phyloP scores from a whole-genome alignment of 2,888 invertebrate genomes.

The Torymus aiolomorphi region DNA sequence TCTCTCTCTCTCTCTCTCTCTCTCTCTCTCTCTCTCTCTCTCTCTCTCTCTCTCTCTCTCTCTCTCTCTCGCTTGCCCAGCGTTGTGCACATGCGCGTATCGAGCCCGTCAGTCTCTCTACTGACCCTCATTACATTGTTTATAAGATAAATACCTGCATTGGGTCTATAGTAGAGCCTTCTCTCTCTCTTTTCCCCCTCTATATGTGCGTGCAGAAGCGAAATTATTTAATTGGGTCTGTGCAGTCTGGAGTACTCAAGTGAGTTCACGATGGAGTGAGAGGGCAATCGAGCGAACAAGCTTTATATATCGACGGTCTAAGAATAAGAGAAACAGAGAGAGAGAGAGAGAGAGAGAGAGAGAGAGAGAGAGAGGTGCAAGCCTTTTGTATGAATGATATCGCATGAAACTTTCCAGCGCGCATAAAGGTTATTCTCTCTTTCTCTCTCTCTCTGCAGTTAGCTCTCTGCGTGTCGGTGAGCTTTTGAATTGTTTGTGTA shows the following conservation, averaged over 20 bases:
- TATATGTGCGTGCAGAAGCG: background rate
- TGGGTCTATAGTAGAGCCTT: background rate
- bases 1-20: no score
- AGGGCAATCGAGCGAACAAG: background rate
- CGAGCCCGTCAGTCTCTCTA: background rate
- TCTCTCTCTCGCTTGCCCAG: no score
- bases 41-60: no score
- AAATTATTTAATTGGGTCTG: conserved; percentile 30
- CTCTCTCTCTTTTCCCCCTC: background rate
- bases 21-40: no score
- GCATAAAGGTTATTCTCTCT: no score
- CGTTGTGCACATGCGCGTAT: no score
- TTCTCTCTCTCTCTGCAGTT: no score
- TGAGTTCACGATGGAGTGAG: conserved; percentile 2
- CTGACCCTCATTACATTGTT: conserved; percentile 46
- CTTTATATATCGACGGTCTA: conserved; percentile 1
- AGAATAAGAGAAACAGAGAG: background rate
- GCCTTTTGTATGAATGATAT: no score
- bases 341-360: no score
- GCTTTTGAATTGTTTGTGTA: background rate
- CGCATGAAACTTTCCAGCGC: no score
- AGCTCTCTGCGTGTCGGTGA: background rate
- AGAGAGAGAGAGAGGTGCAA: no score
- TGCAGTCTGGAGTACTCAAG: background rate
- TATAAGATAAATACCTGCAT: conserved; percentile 41